Evolutionary conservation across 2,113 vertebrate species (phyloP), one percentile per base, ranked within the genome.

Genomic region (Myotis lucifugus): DNA sequence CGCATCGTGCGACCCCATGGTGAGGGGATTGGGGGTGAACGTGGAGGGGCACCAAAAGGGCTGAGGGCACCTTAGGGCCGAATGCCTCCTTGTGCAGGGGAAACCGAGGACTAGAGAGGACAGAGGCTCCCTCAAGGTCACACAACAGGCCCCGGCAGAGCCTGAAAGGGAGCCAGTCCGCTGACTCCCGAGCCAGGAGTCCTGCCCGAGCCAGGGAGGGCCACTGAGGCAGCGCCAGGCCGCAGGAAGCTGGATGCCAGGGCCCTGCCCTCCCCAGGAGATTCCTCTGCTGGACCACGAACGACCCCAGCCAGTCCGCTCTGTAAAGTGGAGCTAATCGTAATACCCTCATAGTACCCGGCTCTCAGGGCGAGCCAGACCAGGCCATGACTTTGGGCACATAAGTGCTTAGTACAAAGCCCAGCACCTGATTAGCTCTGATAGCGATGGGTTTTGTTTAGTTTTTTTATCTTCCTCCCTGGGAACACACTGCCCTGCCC

Each of bases 1-100:
- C 4, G 8, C 79, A 54, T 92, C 90, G 40, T 99, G 99, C 37
- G 74, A 98, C 67, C 99, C 99, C 8, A 48, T 97, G 98, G 99
- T 99, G 34, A 98, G 98, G 54, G n/a, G 17, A 13, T 3, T 9
- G 1, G 5, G 64, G 52, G 11, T 32, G 34, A 59, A 15, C 0
- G 0, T 14, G 25, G 61, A 54, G 76, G 56, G 19, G 10, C 46
- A 76, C n/a, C 69, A 6, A 2, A 6, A 85, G 23, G 70, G 61
- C 37, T 18, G n/a, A 85, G 18, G 72, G 56, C 6, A 21, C 8
- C 25, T 52, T 10, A 69, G 66, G 66, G 46, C 15, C 66, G 64
- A 29, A 61, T 50, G 25, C 48, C 32, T 78, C 29, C 29, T 37
- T 23, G 50, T 17, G 4, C 18, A 34, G 42, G 73, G 48, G 64